These are phyloP conservation scores for Mustelus asterias DNA, from an alignment of 2,113 vertebrate genomes.

Conservation along the genomic window DNA sequence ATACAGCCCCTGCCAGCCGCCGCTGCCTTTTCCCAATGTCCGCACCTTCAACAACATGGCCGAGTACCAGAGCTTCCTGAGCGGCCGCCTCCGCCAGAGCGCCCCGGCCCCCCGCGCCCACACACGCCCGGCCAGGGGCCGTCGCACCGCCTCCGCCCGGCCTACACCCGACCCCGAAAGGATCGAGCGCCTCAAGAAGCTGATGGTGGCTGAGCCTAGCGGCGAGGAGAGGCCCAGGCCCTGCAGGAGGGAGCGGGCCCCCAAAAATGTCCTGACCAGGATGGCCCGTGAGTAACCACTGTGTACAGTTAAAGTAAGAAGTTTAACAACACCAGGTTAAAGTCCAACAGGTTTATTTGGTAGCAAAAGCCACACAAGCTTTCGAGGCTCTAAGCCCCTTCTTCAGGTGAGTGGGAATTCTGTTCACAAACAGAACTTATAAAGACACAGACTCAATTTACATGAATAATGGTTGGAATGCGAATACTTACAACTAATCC, in stretches of 20 bases:
- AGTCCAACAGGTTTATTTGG: no score
- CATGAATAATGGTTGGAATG: no score
- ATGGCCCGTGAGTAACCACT: constrained; percentile 74
- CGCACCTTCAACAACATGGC: constrained; percentile 86
- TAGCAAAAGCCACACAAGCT: no score
- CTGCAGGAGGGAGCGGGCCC: constrained; percentile 51
- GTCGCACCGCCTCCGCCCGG: constrained; percentile 43
- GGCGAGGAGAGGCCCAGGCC: constrained; percentile 42
- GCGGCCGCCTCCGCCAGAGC: constrained; percentile 47
- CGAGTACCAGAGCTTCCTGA: constrained; percentile 77
- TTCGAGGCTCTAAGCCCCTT: no score
- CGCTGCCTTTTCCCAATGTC: constrained; percentile 70
- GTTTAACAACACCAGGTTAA: no score
- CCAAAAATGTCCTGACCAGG: constrained; percentile 82
- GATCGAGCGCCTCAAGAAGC: constrained; percentile 71
- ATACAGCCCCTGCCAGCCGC: constrained; percentile 62
- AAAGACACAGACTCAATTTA: no score
- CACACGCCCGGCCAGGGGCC: constrained; percentile 21
- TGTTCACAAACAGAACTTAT: no score
- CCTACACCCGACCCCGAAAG: constrained; percentile 59
- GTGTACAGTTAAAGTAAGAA: no score
- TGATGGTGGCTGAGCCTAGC: constrained; percentile 62
- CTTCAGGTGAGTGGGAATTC: no score
- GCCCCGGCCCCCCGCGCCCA: constrained; percentile 36
- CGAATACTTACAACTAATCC: no score